Evolutionary conservation across 2,797 vertebrate genomes (phyloP).

Genomic region (Coranthus polyacanthus): DNA sequence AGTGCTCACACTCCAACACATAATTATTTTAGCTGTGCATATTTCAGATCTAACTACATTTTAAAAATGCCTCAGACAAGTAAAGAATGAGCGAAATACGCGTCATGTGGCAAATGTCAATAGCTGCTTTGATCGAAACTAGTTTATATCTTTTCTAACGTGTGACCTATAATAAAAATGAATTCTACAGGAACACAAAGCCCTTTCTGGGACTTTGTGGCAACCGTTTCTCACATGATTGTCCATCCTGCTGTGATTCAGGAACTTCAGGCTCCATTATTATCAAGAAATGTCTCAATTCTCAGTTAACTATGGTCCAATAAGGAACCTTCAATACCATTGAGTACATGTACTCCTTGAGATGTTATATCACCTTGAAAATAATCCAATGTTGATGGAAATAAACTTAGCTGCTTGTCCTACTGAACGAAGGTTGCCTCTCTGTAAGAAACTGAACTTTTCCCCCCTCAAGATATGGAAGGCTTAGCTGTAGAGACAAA

Average conservation of each 20-base stretch:
- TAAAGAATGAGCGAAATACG: too few relatives aligned
- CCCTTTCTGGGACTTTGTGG: neutral
- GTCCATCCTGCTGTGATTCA: neutral
- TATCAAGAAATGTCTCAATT: neutral
- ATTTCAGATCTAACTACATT: too few relatives aligned
- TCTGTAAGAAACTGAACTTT: conserved; percentile 74
- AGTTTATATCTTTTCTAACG: too few relatives aligned
- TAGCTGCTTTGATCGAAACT: too few relatives aligned
- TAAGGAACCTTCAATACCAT: conserved; percentile 12
- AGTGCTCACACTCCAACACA: too few relatives aligned
- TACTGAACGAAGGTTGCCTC: conserved; percentile 67
- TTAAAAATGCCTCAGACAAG: too few relatives aligned
- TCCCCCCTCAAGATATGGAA: conserved; percentile 72
- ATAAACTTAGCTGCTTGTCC: conserved; percentile 68
- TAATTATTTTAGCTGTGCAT: too few relatives aligned
- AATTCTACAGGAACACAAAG: neutral
- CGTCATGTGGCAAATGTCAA: too few relatives aligned
- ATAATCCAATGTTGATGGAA: conserved; percentile 57
- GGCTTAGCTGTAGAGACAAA: conserved; percentile 76
- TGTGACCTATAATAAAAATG: neutral
- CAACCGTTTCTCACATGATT: neutral
- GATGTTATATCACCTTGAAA: conserved; percentile 58
- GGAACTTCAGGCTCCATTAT: neutral
- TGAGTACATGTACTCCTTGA: conserved; percentile 3
- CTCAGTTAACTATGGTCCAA: conserved; percentile 16